These are phyloP conservation scores for Metopia argyrocephala DNA, from an alignment of 2,888 invertebrate species.

Conservation along the genomic window DNA sequence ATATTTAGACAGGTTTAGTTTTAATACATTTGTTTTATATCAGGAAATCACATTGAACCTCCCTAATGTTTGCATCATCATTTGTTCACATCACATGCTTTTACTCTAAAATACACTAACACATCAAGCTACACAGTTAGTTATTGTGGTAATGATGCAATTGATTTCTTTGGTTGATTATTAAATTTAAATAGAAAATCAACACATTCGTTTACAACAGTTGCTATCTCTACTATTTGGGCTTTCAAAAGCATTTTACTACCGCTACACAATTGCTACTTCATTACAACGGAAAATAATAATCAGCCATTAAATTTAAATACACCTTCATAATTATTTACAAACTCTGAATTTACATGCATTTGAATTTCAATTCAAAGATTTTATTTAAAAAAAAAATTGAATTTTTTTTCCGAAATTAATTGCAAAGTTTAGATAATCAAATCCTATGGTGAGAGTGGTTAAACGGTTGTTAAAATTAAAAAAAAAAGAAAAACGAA, in stretches of 20 bases:
- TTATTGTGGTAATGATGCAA: constrained; percentile 63
- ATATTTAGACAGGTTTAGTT: too few species aligned
- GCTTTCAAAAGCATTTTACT: not conserved
- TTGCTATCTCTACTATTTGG: not conserved
- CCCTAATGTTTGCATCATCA: not conserved
- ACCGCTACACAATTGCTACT: constrained; percentile 41
- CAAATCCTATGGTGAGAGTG: not conserved
- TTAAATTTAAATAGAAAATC: constrained; percentile 59
- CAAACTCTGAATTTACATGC: constrained; percentile 13
- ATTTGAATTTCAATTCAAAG: constrained; percentile 17
- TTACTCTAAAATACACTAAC: constrained; percentile 12
- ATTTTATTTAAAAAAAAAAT: too few species aligned
- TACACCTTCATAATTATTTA: constrained; percentile 35
- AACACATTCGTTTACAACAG: constrained; percentile 30
- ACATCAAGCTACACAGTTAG: constrained; percentile 58
- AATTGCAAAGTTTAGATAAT: constrained; percentile 20
- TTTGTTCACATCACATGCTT: not conserved
- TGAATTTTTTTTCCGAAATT: constrained; percentile 11
- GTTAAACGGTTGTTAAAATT: not conserved
- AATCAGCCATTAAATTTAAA: constrained; percentile 42
- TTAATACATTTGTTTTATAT: not conserved
- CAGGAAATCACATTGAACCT: not conserved
- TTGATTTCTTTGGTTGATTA: constrained; percentile 63
- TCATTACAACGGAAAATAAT: constrained; percentile 39
- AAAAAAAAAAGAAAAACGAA: too few species aligned